Base-by-base conservation (phyloP, 1,140 invertebrate species). In the Macrotrachela quadricornifera region DNA sequence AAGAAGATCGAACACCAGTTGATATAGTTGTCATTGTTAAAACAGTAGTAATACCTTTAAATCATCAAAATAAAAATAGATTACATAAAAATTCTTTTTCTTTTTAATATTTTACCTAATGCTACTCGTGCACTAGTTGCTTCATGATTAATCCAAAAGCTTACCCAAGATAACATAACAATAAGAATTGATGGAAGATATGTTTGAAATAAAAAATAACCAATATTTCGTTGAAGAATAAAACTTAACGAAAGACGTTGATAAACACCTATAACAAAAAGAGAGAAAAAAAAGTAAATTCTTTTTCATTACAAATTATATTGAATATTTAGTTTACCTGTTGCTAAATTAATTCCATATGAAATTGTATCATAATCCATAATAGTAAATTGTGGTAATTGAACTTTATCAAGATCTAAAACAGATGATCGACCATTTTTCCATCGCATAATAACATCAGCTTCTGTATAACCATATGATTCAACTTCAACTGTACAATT, bases 1-100 rank as follows among this genome's bases (percentile, higher is more conserved):
- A 73, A 38, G 86, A 90, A 63, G 85, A 90, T 50, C 90, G 76
- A 0, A 95, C 88, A 39, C 88, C 91, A 13, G 90, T 94, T 61
- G 86, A 92, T 59, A 96, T 95, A n/a, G 90, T 96, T 12, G 90
- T 95, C 86, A 96, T 94, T 8, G 91, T 96, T 49, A 96, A 74
- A 13, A 96, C 88, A 30, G 90, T 95, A 13, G 90, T 96, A 56
- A 96, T 95, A 48, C 90, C 90, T 90, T 64, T 6, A 54, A 56
- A 69, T 71, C 38, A 54, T 42, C 49, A 45, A 10, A 16, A 52
- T 15, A 54, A 44, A 46, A 4, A n/a, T 39, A 17, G 6, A 2
- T 15, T 30, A 30, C 8, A 8, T 2, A 48, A 12, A 18, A 42
- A 42, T 42, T 42, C 12, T 14, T 42, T 62, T n/a, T n/a, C n/a